Percentiles rank a stretch among this genome's conserved stretches.
Conservation (phyloP, 2,888 invertebrate genomes). For the Drepanosiphum platanoidis region DNA sequence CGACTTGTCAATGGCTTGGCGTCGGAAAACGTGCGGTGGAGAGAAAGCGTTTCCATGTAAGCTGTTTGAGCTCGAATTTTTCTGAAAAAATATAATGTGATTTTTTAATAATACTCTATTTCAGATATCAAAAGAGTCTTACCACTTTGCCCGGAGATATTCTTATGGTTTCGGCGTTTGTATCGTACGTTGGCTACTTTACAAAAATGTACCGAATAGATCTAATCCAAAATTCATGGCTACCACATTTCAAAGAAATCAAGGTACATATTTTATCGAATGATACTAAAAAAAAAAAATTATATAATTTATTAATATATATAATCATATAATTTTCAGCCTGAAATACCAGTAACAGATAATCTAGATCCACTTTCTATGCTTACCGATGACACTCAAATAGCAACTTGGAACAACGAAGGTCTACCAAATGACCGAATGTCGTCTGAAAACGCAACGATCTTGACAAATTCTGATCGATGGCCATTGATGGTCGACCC, state of each 20-base stretch:
- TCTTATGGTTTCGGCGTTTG: conserved; percentile 87
- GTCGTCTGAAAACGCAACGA: conserved; percentile 95
- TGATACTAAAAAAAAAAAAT: neutral
- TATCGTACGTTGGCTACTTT: conserved; percentile 95
- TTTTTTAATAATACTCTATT: conserved; percentile 61
- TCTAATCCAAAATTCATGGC: conserved; percentile 81
- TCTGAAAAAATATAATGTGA: neutral
- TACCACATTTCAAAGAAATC: conserved; percentile 79
- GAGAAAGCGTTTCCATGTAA: conserved; percentile 73
- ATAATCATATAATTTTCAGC: conserved; percentile 67
- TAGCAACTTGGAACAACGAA: conserved; percentile 95
- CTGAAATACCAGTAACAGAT: conserved; percentile 81
- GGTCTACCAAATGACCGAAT: conserved; percentile 90
- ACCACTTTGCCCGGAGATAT: conserved; percentile 89
- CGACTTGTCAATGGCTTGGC: conserved; percentile 90
- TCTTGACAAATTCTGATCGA: conserved; percentile 85
- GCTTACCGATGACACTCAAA: conserved; percentile 90
- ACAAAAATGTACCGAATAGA: conserved; percentile 83
- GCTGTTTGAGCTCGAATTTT: conserved; percentile 39
- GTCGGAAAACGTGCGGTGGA: conserved; percentile 89
- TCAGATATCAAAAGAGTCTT: conserved; percentile 76
- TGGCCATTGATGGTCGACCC: conserved; percentile 98
- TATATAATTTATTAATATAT: neutral
- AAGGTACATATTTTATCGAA: conserved; percentile 70
- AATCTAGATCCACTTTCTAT: conserved; percentile 83